A percentile compares a stretch with the other conserved stretches of the same genome.
Conservation (phyloP, 2,113 vertebrate species). For the Dendrocopos noguchii region DNA sequence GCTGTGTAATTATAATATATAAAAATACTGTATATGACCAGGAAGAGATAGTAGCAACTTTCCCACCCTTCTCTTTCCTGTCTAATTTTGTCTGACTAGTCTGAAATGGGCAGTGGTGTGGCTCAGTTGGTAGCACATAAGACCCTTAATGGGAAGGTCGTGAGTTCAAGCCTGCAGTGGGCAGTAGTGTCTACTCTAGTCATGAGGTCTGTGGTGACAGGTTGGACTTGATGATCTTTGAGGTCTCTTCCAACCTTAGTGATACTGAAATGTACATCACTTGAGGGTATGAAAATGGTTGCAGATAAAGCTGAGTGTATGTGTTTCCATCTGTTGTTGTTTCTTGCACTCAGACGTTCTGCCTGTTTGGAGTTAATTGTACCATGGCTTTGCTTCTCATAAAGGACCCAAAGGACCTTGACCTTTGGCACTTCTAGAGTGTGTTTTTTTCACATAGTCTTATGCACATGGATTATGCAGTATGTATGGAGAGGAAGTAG, state of each 20-base stretch:
- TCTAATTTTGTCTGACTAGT: not conserved
- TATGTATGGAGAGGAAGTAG: conserved; percentile 36
- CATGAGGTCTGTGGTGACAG: no score
- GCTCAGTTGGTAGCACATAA: no score
- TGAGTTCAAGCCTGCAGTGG: no score
- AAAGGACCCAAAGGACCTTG: conserved; percentile 24
- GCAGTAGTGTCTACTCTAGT: no score
- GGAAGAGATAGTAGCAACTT: not conserved
- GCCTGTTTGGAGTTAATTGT: conserved; percentile 14
- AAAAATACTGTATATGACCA: not conserved
- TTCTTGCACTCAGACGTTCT: not conserved
- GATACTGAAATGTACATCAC: not conserved
- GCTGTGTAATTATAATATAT: not conserved
- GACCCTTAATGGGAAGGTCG: no score
- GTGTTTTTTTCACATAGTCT: conserved; percentile 13
- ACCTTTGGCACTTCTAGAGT: conserved; percentile 22
- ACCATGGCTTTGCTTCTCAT: conserved; percentile 17
- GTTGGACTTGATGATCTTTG: no score
- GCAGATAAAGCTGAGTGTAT: not conserved
- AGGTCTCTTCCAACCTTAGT: no score
- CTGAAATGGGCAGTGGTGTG: no score
- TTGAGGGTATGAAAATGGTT: not conserved
- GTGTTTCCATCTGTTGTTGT: not conserved
- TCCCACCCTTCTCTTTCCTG: not conserved
- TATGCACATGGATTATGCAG: conserved; percentile 37